These are phyloP conservation scores for Papilio polyxenes DNA, from an alignment of 1,140 invertebrate genomes.

Conservation along the genomic window DNA sequence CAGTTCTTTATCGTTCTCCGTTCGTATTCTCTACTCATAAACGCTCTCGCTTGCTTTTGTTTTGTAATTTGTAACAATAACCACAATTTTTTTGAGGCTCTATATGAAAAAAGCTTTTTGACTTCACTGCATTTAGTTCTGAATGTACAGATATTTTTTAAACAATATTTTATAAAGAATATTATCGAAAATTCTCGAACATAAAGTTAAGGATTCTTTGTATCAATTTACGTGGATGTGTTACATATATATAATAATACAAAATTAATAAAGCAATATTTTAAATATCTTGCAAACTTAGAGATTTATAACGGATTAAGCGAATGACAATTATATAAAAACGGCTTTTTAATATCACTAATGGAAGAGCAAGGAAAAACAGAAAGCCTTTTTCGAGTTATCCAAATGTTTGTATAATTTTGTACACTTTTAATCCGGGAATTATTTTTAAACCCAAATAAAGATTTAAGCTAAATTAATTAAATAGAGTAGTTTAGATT, in stretches of 20 bases:
- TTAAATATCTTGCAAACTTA: neutral
- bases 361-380: slow-evolving; percentile 19
- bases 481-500: too few relatives aligned
- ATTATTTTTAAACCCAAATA: neutral
- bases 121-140: too few relatives aligned
- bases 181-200: too few relatives aligned
- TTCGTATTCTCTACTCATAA: neutral
- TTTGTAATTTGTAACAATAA: neutral
- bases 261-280: neutral
- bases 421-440: slow-evolving; percentile 2
- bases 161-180: neutral
- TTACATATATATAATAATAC: too few relatives aligned
- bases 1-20: neutral
- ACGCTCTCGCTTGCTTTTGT: neutral
- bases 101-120: neutral
- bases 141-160: too few relatives aligned
- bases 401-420: slow-evolving; percentile 19
- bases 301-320: neutral
- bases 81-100: neutral
- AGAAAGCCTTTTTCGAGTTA: slow-evolving; percentile 9
- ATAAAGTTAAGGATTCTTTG: too few relatives aligned
- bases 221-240: too few relatives aligned
- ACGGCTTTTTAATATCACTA: slow-evolving; percentile 21
- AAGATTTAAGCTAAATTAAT: neutral
- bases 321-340: neutral